Percentiles rank a stretch among this genome's conserved stretches.
Conservation (phyloP, 2,113 vertebrate species). For the Rynchops niger region DNA sequence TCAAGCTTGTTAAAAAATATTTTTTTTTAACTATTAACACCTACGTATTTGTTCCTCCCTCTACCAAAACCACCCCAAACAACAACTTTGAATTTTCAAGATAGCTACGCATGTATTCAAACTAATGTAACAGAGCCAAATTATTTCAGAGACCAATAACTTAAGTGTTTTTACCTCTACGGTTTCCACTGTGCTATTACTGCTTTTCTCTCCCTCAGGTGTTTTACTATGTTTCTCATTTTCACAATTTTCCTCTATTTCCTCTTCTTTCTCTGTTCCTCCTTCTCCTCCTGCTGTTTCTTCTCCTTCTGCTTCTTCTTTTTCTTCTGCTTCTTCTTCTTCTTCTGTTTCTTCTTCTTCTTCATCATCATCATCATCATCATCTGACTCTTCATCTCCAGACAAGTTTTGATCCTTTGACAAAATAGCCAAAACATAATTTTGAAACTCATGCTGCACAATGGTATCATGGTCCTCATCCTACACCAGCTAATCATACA, state of each 20-base stretch:
- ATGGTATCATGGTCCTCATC: not conserved
- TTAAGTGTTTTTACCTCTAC: constrained; percentile 43
- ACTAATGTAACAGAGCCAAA: not conserved
- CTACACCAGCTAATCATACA: not conserved
- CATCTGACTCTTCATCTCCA: constrained; percentile 38
- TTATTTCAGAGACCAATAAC: not conserved
- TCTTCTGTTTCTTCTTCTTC: not conserved
- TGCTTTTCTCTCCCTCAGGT: not conserved
- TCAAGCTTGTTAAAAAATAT: not conserved
- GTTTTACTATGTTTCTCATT: not conserved
- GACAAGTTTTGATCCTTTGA: constrained; percentile 50
- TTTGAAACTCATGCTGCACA: not conserved
- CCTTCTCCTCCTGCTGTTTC: not conserved
- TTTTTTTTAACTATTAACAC: not conserved
- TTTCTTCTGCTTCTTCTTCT: not conserved
- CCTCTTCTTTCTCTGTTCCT: not conserved
- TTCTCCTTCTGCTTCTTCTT: not conserved
- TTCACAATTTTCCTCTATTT: not conserved
- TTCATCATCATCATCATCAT: not conserved
- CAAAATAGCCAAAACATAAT: constrained; percentile 42
- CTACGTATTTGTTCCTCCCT: not conserved
- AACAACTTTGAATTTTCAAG: not conserved
- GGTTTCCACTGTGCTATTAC: not conserved
- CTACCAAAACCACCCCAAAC: not conserved
- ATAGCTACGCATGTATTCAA: not conserved